Conservation (phyloP, 1,140 invertebrate genomes). For the Samia ricini region DNA sequence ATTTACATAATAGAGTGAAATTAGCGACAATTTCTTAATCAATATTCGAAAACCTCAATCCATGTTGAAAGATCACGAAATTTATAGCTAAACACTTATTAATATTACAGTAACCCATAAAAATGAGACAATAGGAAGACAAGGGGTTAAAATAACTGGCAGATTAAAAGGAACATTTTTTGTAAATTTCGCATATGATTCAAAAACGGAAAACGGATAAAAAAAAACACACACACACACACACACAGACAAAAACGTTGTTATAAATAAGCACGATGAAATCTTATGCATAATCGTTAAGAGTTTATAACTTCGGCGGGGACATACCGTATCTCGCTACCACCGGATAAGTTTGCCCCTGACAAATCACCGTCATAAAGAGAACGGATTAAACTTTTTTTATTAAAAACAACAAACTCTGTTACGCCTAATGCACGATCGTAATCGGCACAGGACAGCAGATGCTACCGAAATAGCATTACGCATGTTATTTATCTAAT, state of each 20-base stretch:
- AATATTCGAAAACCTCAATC: too few species aligned
- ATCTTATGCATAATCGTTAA: slow-evolving; percentile 39
- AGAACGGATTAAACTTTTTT: slow-evolving; percentile 73
- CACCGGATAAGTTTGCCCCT: slow-evolving; percentile 71
- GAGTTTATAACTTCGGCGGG: slow-evolving; percentile 20
- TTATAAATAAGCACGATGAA: slow-evolving; percentile 68
- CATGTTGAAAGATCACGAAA: too few species aligned
- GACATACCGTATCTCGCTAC: slow-evolving; percentile 46
- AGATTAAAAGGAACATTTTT: too few species aligned
- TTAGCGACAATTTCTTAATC: too few species aligned
- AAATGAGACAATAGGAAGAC: too few species aligned
- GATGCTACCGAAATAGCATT: slow-evolving; percentile 72
- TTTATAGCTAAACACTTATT: too few species aligned
- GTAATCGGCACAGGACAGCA: slow-evolving; percentile 74
- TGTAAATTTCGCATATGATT: too few species aligned
- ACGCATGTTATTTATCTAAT: slow-evolving; percentile 74
- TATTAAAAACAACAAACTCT: slow-evolving; percentile 76
- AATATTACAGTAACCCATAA: too few species aligned
- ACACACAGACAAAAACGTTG: slow-evolving; percentile 52
- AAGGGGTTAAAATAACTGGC: too few species aligned
- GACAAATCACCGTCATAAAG: slow-evolving; percentile 75
- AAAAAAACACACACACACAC: background rate
- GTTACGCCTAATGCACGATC: slow-evolving; percentile 72
- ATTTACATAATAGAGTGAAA: too few species aligned
- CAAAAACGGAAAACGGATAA: too few species aligned